These are phyloP conservation scores for Todiramphus chloris DNA, from an alignment of 2,113 vertebrate genomes.

Conservation along the genomic window DNA sequence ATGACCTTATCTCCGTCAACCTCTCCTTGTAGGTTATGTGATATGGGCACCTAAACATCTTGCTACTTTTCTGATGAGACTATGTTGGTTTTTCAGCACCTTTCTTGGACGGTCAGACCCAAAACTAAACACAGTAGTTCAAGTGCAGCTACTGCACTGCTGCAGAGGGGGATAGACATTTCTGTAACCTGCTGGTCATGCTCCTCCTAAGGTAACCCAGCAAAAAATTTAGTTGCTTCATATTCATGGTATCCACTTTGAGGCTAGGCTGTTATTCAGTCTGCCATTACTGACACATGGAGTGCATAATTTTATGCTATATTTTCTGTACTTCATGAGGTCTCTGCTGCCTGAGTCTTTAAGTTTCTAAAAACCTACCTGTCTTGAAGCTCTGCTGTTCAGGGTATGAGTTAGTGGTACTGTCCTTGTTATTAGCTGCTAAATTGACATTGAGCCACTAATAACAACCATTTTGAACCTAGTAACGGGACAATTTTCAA, in stretches of 20 bases:
- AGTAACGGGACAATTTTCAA: neutral
- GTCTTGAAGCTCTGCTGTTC: neutral
- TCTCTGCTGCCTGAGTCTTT: neutral
- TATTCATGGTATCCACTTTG: neutral
- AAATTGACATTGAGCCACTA: neutral
- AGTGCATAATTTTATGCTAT: neutral
- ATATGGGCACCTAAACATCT: neutral
- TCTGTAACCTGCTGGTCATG: neutral
- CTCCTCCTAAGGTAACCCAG: neutral
- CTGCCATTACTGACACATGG: neutral
- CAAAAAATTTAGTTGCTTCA: neutral
- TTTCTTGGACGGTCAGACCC: neutral
- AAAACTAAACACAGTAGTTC: neutral
- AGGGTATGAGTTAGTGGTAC: neutral
- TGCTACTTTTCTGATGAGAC: neutral
- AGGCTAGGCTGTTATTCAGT: neutral
- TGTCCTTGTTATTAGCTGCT: neutral
- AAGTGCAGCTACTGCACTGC: neutral
- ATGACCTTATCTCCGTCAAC: neutral
- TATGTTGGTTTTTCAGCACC: neutral
- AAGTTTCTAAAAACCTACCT: neutral
- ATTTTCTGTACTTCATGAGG: neutral
- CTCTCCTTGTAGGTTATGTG: neutral
- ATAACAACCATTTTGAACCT: neutral
- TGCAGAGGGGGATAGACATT: neutral